Percentiles rank a stretch among this genome's conserved stretches.
Evolutionary conservation across 2,797 vertebrate genomes (phyloP).

Genomic region (Rhinella marina): DNA sequence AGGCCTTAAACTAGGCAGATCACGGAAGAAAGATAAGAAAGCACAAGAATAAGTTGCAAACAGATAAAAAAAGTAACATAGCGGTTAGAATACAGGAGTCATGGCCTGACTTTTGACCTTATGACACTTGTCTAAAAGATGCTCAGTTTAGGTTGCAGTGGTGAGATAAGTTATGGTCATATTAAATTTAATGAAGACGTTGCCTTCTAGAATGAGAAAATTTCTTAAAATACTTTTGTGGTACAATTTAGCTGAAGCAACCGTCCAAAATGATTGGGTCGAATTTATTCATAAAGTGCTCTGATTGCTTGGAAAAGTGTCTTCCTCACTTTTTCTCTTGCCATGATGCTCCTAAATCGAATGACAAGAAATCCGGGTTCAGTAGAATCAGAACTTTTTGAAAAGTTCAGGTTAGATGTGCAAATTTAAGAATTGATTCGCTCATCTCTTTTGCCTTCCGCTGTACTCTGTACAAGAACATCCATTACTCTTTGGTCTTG

Average conservation of each 20-base stretch:
- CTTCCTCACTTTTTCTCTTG: too few relatives aligned
- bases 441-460: background rate
- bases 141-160: background rate
- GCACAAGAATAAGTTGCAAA: background rate
- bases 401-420: too few relatives aligned
- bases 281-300: too few relatives aligned
- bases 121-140: background rate
- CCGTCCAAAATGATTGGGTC: too few relatives aligned
- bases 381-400: too few relatives aligned
- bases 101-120: background rate
- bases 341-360: too few relatives aligned
- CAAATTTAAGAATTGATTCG: too few relatives aligned
- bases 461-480: background rate
- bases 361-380: too few relatives aligned
- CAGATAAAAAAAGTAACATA: background rate
- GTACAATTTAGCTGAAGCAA: too few relatives aligned
- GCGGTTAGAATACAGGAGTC: background rate
- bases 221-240: too few relatives aligned
- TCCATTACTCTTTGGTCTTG: too few relatives aligned
- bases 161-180: background rate
- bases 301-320: too few relatives aligned
- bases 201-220: background rate
- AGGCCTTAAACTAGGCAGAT: slow-evolving; percentile 1
- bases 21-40: background rate
- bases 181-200: background rate